Base-by-base conservation (phyloP, 2,113 vertebrate species). In the Pseudopodoces humilis region DNA sequence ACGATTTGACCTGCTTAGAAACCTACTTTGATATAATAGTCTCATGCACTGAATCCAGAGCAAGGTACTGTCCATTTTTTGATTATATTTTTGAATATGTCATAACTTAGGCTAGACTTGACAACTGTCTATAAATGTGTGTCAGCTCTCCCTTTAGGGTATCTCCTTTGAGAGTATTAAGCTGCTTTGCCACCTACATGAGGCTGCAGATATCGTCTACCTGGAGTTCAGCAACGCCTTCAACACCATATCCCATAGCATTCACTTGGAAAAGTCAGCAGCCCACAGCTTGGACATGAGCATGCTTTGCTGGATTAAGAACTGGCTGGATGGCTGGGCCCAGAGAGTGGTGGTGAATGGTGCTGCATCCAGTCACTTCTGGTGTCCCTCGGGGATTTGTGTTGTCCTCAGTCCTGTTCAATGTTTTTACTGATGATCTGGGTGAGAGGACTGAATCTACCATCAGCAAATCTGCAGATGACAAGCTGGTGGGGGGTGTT, bases 401-500 rank as follows among this genome's bases (percentile, higher is more conserved):
- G 15, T 0, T 24, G 19, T 15, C 7, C 20, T 10, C 35, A 21
- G 35, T 11, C 7, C 35, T 35, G 35, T 24, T 47, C 30, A 19
- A n/a, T 15, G 5, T 10, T 19, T 41, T 56, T 15, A 15, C 0
- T 30, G 25, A n/a, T 30, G 10, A 41, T 7, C 30, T 85, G 30
- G 12, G 3, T 28, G 19, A 28, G 15, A 23, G 15, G 15, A 56
- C 8, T 1, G 4, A 74, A 15, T 21, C 28, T 13, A 20, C 13
- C 12, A 30, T n/a, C 16, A 49, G 20, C n/a, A 65, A 35, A 49
- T 49, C 30, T 43, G 15, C 10, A 58, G 16, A 30, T 24, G 6
- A 47, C 41, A 55, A 58, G 7, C 0, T 49, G 20, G 20, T 10
- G 3, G 30, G 10, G 2, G n/a, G 4, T 1, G 13, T 4, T 20